Conservation (phyloP, 2,113 vertebrate species). For the Platichthys stellatus region DNA sequence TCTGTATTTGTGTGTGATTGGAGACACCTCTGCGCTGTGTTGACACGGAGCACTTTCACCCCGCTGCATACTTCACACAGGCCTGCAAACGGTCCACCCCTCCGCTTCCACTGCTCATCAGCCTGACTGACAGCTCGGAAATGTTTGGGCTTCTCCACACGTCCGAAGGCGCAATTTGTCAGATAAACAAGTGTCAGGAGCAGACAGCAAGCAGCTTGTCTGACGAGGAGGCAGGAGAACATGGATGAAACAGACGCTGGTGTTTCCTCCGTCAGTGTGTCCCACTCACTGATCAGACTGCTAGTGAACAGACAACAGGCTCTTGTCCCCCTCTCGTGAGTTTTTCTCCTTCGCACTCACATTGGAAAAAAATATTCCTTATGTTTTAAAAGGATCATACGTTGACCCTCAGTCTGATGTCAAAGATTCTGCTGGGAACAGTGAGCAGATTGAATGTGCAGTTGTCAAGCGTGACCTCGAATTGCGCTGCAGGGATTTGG, state of each 20-base stretch:
- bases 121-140: conserved; percentile 57
- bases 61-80: conserved; percentile 63
- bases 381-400: not conserved
- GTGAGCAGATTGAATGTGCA: not conserved
- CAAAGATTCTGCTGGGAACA: no score
- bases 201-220: conserved; percentile 17
- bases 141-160: conserved; percentile 45
- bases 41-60: conserved; percentile 67
- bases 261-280: conserved; percentile 32
- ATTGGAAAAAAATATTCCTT: not conserved
- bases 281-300: conserved; percentile 35
- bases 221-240: conserved; percentile 1
- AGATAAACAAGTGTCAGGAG: conserved; percentile 50
- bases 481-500: conserved; percentile 44
- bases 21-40: conserved; percentile 49
- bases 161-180: conserved; percentile 43
- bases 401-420: not conserved
- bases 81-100: conserved; percentile 42
- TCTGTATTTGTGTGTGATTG: conserved; percentile 38
- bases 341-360: not conserved
- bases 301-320: conserved; percentile 14
- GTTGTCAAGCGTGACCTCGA: conserved; percentile 48
- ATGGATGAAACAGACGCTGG: not conserved
- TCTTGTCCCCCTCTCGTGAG: not conserved
- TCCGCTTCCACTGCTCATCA: conserved; percentile 19